Evolutionary conservation across 1,140 invertebrate genomes (phyloP).

Genomic region (Anoplophora glabripennis): DNA sequence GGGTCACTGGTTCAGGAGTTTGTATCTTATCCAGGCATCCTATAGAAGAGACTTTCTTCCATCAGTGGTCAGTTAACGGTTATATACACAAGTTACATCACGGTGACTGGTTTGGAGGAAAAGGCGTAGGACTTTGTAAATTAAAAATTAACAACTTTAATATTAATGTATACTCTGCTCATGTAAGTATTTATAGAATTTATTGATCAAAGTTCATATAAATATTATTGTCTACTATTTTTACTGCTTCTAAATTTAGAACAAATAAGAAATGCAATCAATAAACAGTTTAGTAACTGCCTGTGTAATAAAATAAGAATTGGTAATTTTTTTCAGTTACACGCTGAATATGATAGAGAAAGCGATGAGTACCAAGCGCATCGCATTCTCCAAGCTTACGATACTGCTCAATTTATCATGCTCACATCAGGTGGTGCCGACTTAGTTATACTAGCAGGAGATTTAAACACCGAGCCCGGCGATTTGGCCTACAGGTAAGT

Average conservation of each 20-base stretch:
- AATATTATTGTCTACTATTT: no score
- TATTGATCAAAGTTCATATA: background rate
- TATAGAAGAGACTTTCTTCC: conserved; percentile 87
- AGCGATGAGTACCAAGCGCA: conserved; percentile 89
- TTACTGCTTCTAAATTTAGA: no score
- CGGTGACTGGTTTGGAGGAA: conserved; percentile 98
- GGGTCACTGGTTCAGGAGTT: conserved; percentile 86
- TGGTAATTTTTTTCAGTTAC: conserved; percentile 62
- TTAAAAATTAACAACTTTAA: conserved; percentile 62
- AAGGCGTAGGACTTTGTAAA: conserved; percentile 87
- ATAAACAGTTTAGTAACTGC: no score
- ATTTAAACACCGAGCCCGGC: conserved; percentile 86
- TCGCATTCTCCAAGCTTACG: conserved; percentile 87
- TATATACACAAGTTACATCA: conserved; percentile 95
- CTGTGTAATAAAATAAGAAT: background rate
- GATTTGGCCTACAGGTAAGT: conserved; percentile 77
- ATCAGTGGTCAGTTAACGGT: conserved; percentile 93
- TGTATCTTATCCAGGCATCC: conserved; percentile 85
- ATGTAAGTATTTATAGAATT: conserved; percentile 66
- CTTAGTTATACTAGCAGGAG: conserved; percentile 83
- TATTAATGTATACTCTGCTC: conserved; percentile 86
- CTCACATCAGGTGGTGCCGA: conserved; percentile 76
- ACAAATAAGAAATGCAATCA: no score
- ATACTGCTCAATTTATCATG: conserved; percentile 89
- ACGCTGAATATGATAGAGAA: conserved; percentile 88